Base-by-base conservation (phyloP, 1,140 invertebrate species). In the Aphelinus certus region DNA sequence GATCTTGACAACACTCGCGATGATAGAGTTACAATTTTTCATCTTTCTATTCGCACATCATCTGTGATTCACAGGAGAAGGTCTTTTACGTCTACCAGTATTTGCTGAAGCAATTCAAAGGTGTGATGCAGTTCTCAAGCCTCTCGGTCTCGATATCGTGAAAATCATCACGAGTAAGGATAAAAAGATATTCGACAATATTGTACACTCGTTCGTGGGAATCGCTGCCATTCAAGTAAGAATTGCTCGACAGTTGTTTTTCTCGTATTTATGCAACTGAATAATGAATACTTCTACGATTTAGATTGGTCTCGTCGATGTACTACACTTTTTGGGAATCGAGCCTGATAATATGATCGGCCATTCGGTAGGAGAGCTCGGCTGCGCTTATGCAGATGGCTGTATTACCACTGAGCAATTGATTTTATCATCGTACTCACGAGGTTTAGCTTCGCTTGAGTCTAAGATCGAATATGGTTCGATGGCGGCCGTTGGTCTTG, bases 151-250 rank as follows among this genome's bases (percentile, higher is more conserved):
- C 46, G 92, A 97, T 84, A 89, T 98, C 3, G 91, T 93, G 10
- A 87, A 94, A 61, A 92, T 98, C 77, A 88, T 99, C 51, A 94
- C 93, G 1, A 92, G 91, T 42, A 87, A 90, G 9, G 91, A 95
- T 81, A 92, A 93, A 4, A 90, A 88, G 66, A 93, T 92, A 2
- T 95, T 94, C 83, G 92, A 96, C 68, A 94, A 95, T 81, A 93
- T 96, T 75, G 83, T 97, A 0, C 92, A 97, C 84, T 95, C 94
- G 0, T 98, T 98, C 88, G 92, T 98, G 58, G 94, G 95, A 51
- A 98, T 98, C 81, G 95, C 96, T 26, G 91, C 94, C 46, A 90
- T 95, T 67, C 95, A 95, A 88, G 92, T 93, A 9, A 53, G 51
- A 26, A 26, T 26, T 26, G 26, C 26, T 26, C 26, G 26, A 26